Base-by-base conservation (phyloP, 2,797 vertebrate species). In the Pelodytes ibericus region DNA sequence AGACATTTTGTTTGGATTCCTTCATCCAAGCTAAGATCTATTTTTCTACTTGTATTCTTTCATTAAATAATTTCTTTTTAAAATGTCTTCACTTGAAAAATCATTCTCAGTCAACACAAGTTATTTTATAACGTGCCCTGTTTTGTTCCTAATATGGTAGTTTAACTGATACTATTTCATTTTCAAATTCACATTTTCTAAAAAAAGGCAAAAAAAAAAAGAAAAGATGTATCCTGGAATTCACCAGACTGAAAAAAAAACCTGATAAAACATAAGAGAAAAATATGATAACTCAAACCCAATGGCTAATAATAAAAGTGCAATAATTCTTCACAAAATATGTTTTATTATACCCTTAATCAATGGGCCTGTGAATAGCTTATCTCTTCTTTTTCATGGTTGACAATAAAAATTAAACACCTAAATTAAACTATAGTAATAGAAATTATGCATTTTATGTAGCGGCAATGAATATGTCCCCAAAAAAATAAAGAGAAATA, bases 351-450 rank as follows among this genome's bases (percentile, higher is more conserved):
- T 56, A 71, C 56, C 49, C 58, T 57, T 69, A 75, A 69, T 62
- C 74, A 44, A 16, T 69, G 65, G 74, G 65, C 41, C 57, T 61
- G 41, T 62, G 65, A 75, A 62, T 57, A 75, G 56, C 65, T 75
- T 69, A 69, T 75, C 74, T 75, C 68, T 47, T 58, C 74, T 63
- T 70, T 76, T 76, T 76, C 74, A 76, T 71, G 59, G 66, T 70
- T 63, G 70, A 70, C 66, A 76, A 76, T 76, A 76, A 76, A 76
- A 76, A 76, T 76, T 76, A 76, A 76, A 63, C 59, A 70, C 66
- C 44, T 56, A 63, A 76, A 70, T 76, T 76, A 76, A 76, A 70
- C 30, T 64, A 47, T 63, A 70, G 74, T 76, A 57, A 36, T 57
- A 63, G 66, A 70, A 76, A 70, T 62, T 70, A 76, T 70, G 59